Conservation (phyloP, 2,888 invertebrate genomes). For the Hoplodrina ambigua region DNA sequence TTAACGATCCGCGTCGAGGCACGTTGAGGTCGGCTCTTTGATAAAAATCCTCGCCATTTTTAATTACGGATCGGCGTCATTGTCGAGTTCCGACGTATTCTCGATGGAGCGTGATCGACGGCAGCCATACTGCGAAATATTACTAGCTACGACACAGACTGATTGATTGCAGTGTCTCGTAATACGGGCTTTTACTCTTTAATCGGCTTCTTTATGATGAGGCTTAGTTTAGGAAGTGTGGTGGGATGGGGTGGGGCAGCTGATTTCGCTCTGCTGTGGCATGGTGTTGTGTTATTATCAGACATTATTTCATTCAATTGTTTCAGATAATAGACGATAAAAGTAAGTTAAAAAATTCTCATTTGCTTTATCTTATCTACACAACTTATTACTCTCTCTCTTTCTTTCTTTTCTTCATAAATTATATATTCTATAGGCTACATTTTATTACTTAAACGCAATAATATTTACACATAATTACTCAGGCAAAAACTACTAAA, state of each 20-base stretch:
- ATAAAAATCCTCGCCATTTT: conserved; percentile 82
- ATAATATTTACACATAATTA: no score
- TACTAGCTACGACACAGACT: conserved; percentile 56
- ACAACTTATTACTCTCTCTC: no score
- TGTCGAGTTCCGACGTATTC: conserved; percentile 76
- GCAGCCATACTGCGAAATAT: conserved; percentile 57
- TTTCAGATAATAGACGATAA: no score
- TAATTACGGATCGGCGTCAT: conserved; percentile 83
- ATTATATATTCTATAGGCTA: no score
- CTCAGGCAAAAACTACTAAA: no score
- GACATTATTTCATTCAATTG: no score
- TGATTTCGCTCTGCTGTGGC: not conserved
- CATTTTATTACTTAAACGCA: no score
- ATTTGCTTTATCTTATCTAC: no score
- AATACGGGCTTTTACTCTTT: conserved; percentile 52
- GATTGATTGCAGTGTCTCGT: conserved; percentile 64
- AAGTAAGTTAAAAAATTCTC: no score
- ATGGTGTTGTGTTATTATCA: not conserved
- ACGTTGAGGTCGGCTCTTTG: conserved; percentile 65
- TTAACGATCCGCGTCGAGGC: conserved; percentile 67
- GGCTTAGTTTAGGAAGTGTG: not conserved
- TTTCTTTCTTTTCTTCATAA: no score
- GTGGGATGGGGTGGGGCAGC: not conserved
- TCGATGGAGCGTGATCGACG: conserved; percentile 74
- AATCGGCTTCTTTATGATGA: conserved; percentile 29